Base-by-base conservation (phyloP, 2,888 invertebrate genomes). In the Sminthurinus aureus region DNA sequence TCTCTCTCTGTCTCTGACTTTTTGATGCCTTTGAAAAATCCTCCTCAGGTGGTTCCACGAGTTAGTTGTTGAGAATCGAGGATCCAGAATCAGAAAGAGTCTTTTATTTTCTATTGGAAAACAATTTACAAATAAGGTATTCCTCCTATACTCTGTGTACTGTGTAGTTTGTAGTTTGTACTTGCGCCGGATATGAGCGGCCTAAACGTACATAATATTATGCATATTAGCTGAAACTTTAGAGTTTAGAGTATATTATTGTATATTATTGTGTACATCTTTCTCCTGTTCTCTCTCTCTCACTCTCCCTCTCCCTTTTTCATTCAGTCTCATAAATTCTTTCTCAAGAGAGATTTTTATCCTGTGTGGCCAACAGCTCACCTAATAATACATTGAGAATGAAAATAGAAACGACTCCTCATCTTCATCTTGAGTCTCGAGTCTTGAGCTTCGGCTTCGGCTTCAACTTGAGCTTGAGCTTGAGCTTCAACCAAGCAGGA, bases 11-110 rank as follows among this genome's bases (percentile, higher is more conserved):
- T 69, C 8, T 69, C 2, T 58, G 58, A 58, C 15, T 58, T 58
- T 58, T 58, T 58, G 58, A 74, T 74, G 74, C 76, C 76, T 51
- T 58, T 13, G 76, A 64, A 67, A 67, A 79, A 66, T 67, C 67
- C 79, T 79, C 79, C 79, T 79, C 79, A 79, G 79, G 79, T 79
- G 79, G 66, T 58, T 79, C 79, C 79, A 79, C 79, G 67, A 79
- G 26, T 52, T 12, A 22, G 18, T 58, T 76, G 50, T 9, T 79
- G 3, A 38, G 38, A 38, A 38, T 38, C 38, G 1, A 6, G 38
- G 6, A 38, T 38, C 38, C 6, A 38, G 38, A 38, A 38, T 38
- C 38, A 38, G 38, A n/a, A n/a, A n/a, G n/a, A n/a, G n/a, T n/a
- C n/a, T n/a, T n/a, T n/a, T n/a, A 20, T 52, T 64, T 78, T 20